Base-by-base conservation (phyloP, 2,888 invertebrate genomes). In the Torymus texanus region DNA sequence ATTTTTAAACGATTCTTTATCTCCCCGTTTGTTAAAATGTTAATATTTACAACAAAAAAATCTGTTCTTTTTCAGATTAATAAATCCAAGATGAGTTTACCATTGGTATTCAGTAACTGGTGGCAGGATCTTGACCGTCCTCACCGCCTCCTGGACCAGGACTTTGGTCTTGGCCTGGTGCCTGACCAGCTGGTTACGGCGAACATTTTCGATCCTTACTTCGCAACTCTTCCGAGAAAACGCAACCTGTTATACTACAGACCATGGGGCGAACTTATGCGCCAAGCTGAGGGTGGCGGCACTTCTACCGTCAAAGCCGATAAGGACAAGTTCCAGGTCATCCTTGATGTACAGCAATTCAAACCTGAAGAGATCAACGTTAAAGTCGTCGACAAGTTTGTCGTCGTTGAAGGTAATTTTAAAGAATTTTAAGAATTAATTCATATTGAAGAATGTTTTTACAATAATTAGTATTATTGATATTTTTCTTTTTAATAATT, bases 61-160 rank as follows among this genome's bases (percentile, higher is more conserved):
- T 65, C 21, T 66, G 14, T 16, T 16, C 65, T 72, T 61, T 80
- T 80, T 41, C 76, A 80, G 76, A 13, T 24, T 11, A 68, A 41
- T 12, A 53, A 65, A 82, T 79, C 68, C 24, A 84, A 92, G 92
- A 95, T 96, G 95, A 95, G 95, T 88, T 95, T 89, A 94, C 96
- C 96, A 83, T 92, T 95, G 90, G 91, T 95, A 90, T 96, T 95
- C 91, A 95, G 95, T 82, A 95, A 96, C 88, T 96, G 96, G 95
- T 96, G 96, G 96, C 95, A 96, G 87, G 95, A 95, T 85, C 92
- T 93, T 88, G 94, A 93, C 16, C 92, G 94, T 24, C 87, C 89
- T 0, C 88, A 89, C 63, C 84, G 86, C 2, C 78, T 90, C 24
- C 13, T 87, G 13, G 88, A 90, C 51, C 90, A 90, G 75, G 84